Evolutionary conservation across 92 coral and sea anemone species (phyloP).

Genomic region (Phenganax stokvisi): DNA sequence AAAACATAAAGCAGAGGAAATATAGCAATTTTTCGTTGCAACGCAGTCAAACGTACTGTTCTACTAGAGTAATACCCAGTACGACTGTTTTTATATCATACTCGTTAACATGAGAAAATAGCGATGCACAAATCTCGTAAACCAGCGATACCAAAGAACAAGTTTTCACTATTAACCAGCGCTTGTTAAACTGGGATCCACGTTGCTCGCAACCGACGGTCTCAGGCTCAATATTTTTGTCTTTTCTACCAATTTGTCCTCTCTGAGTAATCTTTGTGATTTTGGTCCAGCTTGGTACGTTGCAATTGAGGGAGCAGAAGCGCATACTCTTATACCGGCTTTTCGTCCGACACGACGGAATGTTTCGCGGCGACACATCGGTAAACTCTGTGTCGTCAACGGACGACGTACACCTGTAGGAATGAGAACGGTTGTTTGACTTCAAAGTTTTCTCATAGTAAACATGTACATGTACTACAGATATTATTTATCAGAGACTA

Average conservation of each 20-base stretch:
- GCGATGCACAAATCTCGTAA: no score
- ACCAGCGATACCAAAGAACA: neutral
- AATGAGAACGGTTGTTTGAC: neutral
- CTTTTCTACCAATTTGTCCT: neutral
- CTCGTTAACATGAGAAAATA: no score
- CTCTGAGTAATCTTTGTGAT: neutral
- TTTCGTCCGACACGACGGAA: neutral
- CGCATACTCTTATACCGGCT: conserved; percentile 12
- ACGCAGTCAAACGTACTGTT: no score
- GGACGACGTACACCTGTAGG: conserved; percentile 72
- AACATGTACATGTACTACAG: neutral
- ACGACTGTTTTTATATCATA: no score
- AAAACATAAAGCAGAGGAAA: no score
- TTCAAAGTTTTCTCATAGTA: neutral
- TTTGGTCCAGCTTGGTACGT: neutral
- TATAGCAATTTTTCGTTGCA: no score
- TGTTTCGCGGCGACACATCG: conserved; percentile 45
- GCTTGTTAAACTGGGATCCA: neutral
- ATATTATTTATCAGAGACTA: neutral
- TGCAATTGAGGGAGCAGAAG: conserved; percentile 32
- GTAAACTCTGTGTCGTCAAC: conserved; percentile 77
- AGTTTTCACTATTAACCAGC: neutral
- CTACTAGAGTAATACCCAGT: no score
- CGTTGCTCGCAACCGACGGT: conserved; percentile 22
- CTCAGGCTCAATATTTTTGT: conserved; percentile 30